Evolutionary conservation across 2,797 vertebrate species (phyloP), one percentile per base, ranked within the genome.

Genomic region (Glossophaga mutica): DNA sequence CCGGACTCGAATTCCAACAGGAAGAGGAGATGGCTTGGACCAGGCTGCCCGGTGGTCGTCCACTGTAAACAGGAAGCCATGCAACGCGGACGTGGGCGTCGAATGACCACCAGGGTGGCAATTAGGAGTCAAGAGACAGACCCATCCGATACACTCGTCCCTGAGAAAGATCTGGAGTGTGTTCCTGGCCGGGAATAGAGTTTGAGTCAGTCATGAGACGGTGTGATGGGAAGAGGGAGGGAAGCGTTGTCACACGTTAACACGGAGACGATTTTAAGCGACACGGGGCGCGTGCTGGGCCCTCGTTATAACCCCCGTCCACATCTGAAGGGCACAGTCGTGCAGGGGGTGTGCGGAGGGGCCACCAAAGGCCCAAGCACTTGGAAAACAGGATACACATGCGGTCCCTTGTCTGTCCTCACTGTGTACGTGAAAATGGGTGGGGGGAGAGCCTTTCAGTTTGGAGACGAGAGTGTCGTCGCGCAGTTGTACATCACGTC

Each of bases 301-400:
- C 48, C 5, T 88, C 8, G 5, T n/a, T 59, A 32, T 21, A 74
- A 87, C 86, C 62, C 32, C 14, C 10, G 29, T 24, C 46, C 29
- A n/a, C 6, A 24, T 74, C 11, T 24, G 57, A 86, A 94, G 55
- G n/a, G 16, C 9, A 3, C 16, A 10, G 1, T 68, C 12, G 59
- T 6, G 77, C 81, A 92, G 26, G 32, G 39, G 24, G 68, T 39
- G 92, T 87, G 71, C 62, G 39, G 82, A 78, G 39, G 22, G 48
- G 92, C 46, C 26, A 84, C 77, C 48, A n/a, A 93, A 90, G 48
- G 52, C 76, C 12, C 77, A 50, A 4, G 39, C 59, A 77, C 67
- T 92, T 76, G 32, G 73, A 65, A 94, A 95, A 52, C 68, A 74
- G 95, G 96, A 91, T n/a, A n/a, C 55, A 39, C 87, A 88, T 68